Evolutionary conservation across 2,888 invertebrate species (phyloP).

Genomic region (Heliconius erato): DNA sequence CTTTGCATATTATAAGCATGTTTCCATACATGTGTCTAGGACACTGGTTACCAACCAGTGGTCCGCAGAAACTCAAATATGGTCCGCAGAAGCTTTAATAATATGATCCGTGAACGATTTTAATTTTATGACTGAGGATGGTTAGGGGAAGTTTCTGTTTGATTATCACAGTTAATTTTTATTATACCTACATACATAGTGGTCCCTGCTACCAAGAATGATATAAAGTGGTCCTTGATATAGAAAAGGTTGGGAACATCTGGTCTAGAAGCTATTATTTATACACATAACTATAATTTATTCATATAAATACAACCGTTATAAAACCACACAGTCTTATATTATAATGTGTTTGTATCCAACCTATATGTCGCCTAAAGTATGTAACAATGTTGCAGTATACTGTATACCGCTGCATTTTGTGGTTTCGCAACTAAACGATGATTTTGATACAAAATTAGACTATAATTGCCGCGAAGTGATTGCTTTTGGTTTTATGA

Average conservation of each 20-base stretch:
- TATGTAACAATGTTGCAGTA: conserved; percentile 38
- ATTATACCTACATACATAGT: no score
- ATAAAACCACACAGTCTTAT: not conserved
- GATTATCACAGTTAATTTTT: no score
- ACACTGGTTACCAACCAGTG: no score
- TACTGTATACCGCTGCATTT: conserved; percentile 35
- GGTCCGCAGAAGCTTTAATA: no score
- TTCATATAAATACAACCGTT: conserved; percentile 21
- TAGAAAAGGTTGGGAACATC: no score
- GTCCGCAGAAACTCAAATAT: no score
- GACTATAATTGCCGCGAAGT: conserved; percentile 41
- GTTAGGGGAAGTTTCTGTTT: no score
- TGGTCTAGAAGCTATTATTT: not conserved
- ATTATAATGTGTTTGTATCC: not conserved
- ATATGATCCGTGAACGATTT: no score
- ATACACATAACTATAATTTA: conserved; percentile 4
- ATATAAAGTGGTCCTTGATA: no score
- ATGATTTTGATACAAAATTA: conserved; percentile 46
- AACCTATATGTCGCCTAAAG: no score
- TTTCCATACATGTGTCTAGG: not conserved
- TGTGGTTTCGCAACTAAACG: conserved; percentile 47
- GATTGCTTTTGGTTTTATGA: conserved; percentile 37
- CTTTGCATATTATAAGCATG: not conserved
- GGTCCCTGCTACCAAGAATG: no score
- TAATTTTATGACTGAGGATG: no score